Evolutionary conservation across 2,888 invertebrate species (phyloP), one percentile per base, ranked within the genome.

Genomic region (Lasiommata megera): DNA sequence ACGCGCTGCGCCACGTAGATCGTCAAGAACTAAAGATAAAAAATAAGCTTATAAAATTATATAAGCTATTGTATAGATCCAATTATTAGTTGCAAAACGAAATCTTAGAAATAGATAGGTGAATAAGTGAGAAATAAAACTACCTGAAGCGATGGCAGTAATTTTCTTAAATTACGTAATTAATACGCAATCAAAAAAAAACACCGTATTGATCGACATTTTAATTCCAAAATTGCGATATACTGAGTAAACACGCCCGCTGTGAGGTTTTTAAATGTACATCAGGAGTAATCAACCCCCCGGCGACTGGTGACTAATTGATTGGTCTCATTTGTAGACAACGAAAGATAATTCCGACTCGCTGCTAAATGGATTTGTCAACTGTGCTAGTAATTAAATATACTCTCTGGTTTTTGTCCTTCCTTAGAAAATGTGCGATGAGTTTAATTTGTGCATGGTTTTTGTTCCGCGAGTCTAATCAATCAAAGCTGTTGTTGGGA

Each of bases 341-440:
- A 84, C 86, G 83, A 82, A 82, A 87, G 88, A 88, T 88, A 88
- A 82, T 78, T 78, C 76, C 69, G 73, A 63, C 72, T 75, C 74
- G 72, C 75, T 74, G 75, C 77, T 84, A 82, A 88, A 84, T 82
- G 82, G 82, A 87, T 88, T 88, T 88, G 84, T 89, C 88, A 88
- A 86, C 85, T 78, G 78, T 77, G 79, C 71, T 63, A 73, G 81
- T 87, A 88, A 88, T 88, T 85, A 82, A 88, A 88, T 83, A 82
- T 75, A 78, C 79, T 72, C 5, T 72, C 76, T 79, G 76, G 72
- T 74, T 77, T 70, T 73, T 76, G 71, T 74, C 67, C 76, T 70
- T 71, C 74, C 71, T 74, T 67, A 68, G 65, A 56, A 64, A 63
- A 59, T 55, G 51, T 64, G 58, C 58, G 54, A 58, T 73, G 69